A percentile compares a stretch with the other conserved stretches of the same genome.
Evolutionary conservation across 2,113 vertebrate species (phyloP).

Genomic region (Phalacrocorax carbo): DNA sequence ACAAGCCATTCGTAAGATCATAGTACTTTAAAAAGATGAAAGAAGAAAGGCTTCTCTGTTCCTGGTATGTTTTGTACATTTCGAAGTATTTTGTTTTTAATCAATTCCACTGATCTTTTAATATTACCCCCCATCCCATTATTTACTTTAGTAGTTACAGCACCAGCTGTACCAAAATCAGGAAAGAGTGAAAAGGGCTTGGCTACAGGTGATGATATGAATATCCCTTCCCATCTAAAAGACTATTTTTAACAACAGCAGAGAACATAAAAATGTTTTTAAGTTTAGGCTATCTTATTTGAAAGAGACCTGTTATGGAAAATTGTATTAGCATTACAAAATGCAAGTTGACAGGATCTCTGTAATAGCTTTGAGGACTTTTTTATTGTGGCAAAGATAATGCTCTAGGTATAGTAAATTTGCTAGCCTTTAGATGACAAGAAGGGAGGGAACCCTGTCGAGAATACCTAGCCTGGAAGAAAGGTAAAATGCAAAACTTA

Average conservation of each 20-base stretch:
- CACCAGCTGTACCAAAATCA: neutral
- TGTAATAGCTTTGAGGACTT: neutral
- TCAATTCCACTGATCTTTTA: neutral
- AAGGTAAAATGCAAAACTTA: neutral
- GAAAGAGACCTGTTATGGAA: neutral
- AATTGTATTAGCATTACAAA: neutral
- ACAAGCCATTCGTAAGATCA: neutral
- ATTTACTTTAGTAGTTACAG: neutral
- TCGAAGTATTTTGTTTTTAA: neutral
- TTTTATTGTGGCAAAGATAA: neutral
- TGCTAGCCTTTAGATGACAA: neutral
- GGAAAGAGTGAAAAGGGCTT: neutral
- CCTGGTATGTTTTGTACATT: neutral
- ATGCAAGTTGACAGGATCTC: neutral
- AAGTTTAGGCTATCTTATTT: neutral
- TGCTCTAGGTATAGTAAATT: neutral
- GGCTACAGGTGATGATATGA: neutral
- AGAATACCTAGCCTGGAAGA: neutral
- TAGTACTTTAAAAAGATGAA: neutral
- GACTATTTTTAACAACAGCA: neutral
- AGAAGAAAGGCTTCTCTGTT: neutral
- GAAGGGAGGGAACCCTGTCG: neutral
- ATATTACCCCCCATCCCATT: neutral
- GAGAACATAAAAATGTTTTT: neutral
- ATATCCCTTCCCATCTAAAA: neutral